These are phyloP conservation scores for Microctonus hyperodae DNA, from an alignment of 2,888 invertebrate species.

Conservation along the genomic window DNA sequence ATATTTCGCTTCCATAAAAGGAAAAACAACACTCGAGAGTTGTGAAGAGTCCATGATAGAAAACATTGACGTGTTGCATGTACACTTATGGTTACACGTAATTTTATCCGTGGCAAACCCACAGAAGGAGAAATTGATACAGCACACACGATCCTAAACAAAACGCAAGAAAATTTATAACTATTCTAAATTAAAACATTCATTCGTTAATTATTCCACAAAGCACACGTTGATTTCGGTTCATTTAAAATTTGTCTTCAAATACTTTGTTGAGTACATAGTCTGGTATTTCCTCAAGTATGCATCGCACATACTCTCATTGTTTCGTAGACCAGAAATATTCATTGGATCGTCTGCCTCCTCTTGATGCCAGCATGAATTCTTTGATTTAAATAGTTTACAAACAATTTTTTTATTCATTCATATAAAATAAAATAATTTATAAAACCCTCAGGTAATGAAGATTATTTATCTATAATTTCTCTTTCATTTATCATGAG, in stretches of 20 bases:
- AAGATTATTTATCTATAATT: background rate
- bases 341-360: background rate
- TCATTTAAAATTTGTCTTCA: background rate
- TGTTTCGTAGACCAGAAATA: constrained; percentile 9
- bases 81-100: background rate
- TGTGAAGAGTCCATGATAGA: constrained; percentile 4
- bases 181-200: no score
- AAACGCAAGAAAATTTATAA: no score
- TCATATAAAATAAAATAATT: background rate
- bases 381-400: background rate
- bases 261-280: background rate
- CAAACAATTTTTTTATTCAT: background rate
- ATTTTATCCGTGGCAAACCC: background rate
- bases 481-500: background rate
- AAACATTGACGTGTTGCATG: background rate
- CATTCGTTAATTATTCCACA: no score
- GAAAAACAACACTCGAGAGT: background rate
- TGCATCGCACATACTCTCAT: constrained; percentile 4
- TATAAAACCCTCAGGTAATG: background rate
- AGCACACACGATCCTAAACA: background rate
- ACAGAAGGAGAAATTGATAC: background rate
- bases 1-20: background rate
- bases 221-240: background rate
- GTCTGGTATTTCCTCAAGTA: background rate
- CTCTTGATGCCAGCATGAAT: background rate